Evolutionary conservation across 2,888 invertebrate species (phyloP).

Genomic region (Andrena camellia): DNA sequence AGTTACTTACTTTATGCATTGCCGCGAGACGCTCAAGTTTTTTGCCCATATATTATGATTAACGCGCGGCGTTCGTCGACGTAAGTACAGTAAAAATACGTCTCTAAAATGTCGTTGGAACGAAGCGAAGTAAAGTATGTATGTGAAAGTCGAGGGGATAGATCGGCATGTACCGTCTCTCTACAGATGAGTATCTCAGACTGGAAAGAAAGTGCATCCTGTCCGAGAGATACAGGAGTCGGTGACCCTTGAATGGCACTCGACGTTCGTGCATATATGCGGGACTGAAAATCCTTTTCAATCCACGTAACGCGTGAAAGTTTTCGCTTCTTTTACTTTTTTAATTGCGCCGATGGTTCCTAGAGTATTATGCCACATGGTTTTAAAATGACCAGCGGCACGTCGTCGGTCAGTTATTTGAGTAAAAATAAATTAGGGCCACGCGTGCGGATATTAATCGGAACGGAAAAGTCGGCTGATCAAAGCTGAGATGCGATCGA

Average conservation of each 20-base stretch:
- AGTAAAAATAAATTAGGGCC: slow-evolving; percentile 1
- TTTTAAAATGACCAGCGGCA: not conserved
- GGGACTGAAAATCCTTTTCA: not conserved
- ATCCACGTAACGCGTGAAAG: not conserved
- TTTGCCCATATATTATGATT: not conserved
- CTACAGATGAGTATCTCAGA: slow-evolving; percentile 2
- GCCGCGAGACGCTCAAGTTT: not conserved
- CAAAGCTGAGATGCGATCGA: not conserved
- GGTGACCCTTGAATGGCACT: slow-evolving; percentile 26
- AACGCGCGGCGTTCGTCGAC: not conserved
- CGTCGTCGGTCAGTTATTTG: not conserved
- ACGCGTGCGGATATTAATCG: not conserved
- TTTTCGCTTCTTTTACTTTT: not conserved
- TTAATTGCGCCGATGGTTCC: not conserved
- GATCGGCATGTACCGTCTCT: not conserved
- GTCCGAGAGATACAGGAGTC: slow-evolving; percentile 18
- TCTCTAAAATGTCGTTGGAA: not conserved
- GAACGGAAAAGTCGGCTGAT: not conserved
- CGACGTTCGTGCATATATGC: not conserved
- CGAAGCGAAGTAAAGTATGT: not conserved
- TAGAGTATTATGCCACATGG: not conserved
- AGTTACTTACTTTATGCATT: not conserved
- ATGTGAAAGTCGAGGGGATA: slow-evolving; percentile 44
- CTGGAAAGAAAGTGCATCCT: slow-evolving; percentile 43
- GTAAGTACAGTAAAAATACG: not conserved